These are phyloP conservation scores for Orchestia grillus DNA, from an alignment of 1,140 invertebrate species.

Conservation along the genomic window DNA sequence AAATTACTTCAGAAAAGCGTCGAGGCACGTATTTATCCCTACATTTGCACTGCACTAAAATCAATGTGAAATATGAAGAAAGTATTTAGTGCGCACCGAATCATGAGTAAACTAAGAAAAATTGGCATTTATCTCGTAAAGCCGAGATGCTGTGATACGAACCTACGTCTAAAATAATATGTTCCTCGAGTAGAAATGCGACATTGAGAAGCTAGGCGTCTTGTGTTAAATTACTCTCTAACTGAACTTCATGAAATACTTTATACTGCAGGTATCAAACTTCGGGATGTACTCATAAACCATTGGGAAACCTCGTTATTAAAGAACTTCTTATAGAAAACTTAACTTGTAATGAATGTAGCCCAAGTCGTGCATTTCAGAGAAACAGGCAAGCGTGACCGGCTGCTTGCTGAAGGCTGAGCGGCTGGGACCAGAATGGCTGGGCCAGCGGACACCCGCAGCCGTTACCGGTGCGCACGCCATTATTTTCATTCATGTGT, in stretches of 20 bases:
- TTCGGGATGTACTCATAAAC: background rate
- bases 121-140: too few relatives aligned
- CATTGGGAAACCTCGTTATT: background rate
- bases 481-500: background rate
- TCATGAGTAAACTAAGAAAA: too few relatives aligned
- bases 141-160: too few relatives aligned
- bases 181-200: background rate
- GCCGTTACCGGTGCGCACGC: background rate
- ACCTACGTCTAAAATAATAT: background rate
- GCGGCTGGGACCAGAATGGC: background rate
- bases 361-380: background rate
- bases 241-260: background rate
- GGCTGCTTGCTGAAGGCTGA: background rate
- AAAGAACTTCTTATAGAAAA: background rate
- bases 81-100: too few relatives aligned
- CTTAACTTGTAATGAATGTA: background rate
- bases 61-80: too few relatives aligned
- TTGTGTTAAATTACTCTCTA: background rate
- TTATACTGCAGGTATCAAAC: background rate
- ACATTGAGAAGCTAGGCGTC: background rate
- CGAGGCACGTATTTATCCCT: too few relatives aligned
- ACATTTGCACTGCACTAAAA: too few relatives aligned
- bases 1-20: too few relatives aligned
- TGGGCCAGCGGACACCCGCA: background rate
- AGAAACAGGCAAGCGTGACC: background rate